A percentile compares a stretch with the other conserved stretches of the same genome.
These are phyloP conservation scores for Sander vitreus DNA, from an alignment of 2,113 vertebrate genomes.

Conservation along the genomic window DNA sequence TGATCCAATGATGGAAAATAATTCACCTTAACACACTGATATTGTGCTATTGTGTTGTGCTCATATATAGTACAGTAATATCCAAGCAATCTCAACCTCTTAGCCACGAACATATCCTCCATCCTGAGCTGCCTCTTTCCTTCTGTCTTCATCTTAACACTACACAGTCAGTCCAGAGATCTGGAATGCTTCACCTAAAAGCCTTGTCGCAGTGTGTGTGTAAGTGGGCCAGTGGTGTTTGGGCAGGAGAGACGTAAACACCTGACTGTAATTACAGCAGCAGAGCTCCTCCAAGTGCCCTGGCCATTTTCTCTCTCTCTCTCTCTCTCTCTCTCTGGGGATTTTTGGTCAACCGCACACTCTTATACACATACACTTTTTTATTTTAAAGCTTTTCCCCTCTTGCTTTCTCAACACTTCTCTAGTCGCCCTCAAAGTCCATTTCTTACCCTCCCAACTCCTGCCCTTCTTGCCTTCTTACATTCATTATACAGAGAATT, in stretches of 20 bases:
- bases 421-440: not conserved
- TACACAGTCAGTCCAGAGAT: conserved; percentile 42
- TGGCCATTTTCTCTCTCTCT: conserved; percentile 29
- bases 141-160: conserved; percentile 45
- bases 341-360: not conserved
- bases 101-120: conserved; percentile 24
- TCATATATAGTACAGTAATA: conserved; percentile 7
- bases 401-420: not conserved
- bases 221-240: conserved; percentile 51
- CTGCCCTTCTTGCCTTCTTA: not conserved
- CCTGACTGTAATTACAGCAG: conserved; percentile 73
- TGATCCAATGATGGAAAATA: conserved; percentile 27
- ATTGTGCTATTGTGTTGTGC: not conserved
- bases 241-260: conserved; percentile 58
- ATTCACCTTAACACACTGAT: conserved; percentile 20
- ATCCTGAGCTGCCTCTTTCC: conserved; percentile 27
- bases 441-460: not conserved
- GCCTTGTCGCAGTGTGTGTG: conserved; percentile 44
- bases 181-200: conserved; percentile 29
- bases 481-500: conserved; percentile 22
- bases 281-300: conserved; percentile 44
- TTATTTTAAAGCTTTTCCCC: not conserved
- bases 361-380: not conserved
- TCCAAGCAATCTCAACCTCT: conserved; percentile 27
- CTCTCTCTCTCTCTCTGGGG: not conserved